Evolutionary conservation across 2,888 invertebrate species (phyloP).

Genomic region (Sinotaia quadrata): DNA sequence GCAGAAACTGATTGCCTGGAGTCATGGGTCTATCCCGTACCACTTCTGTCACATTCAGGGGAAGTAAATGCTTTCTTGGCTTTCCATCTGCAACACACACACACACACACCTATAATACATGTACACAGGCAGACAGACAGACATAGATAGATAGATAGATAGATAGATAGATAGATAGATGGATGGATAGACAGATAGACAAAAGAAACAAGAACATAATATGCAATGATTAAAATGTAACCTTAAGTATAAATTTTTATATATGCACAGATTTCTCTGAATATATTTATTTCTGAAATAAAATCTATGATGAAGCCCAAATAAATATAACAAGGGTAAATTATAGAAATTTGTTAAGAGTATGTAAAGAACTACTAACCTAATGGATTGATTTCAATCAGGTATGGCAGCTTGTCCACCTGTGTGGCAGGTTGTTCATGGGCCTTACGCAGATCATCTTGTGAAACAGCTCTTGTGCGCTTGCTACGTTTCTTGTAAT

Average conservation of each 20-base stretch:
- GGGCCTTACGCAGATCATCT: conserved; percentile 55
- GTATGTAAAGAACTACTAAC: conserved; percentile 38
- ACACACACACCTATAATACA: no score
- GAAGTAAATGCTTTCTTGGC: conserved; percentile 75
- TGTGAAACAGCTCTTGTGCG: conserved; percentile 58
- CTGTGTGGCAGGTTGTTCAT: conserved; percentile 44
- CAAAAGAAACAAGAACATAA: no score
- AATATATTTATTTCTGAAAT: not conserved
- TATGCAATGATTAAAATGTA: no score
- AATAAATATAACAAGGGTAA: not conserved
- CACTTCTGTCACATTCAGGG: conserved; percentile 80
- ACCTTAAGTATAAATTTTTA: no score
- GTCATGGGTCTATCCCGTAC: conserved; percentile 79
- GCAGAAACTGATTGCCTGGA: conserved; percentile 73
- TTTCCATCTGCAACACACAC: conserved; percentile 75
- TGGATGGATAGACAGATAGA: no score
- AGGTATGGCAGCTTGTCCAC: conserved; percentile 78
- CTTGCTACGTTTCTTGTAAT: conserved; percentile 81
- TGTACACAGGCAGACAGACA: no score
- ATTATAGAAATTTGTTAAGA: not conserved
- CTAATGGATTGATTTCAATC: conserved; percentile 81
- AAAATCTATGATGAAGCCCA: not conserved
- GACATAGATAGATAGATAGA: no score
- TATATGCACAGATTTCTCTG: no score
- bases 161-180: no score